Base-by-base conservation (phyloP, 2,888 invertebrate genomes). In the Pristionchus maxplancki region DNA sequence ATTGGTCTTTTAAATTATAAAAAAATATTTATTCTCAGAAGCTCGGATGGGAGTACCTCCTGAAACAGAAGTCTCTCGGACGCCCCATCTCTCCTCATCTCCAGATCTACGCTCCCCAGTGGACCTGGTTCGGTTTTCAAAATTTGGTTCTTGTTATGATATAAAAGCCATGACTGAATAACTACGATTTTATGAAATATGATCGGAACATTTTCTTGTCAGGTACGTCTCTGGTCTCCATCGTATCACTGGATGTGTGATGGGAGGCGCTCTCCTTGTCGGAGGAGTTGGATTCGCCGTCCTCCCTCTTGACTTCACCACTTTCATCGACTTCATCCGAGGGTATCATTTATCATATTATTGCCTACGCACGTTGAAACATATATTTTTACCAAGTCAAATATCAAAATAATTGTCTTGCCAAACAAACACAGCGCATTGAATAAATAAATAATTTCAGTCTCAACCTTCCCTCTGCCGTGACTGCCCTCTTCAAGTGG, bases 61-160 rank as follows among this genome's bases (percentile, higher is more conserved):
- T 91, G 89, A 90, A 91, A 83, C 95, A 95, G 91, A 91, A 92
- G 89, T 83, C 90, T 20, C 90, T 92, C 88, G 90, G 90, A 31
- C 93, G 95, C 15, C 95, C 95, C 40, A 90, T 95, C 83, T 92
- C 94, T 53, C 95, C 95, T 31, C 94, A 95, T 92, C 91, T 95
- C 74, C 90, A 90, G 89, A 91, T 95, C 90, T 95, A 95, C 89
- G 91, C 94, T 89, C 94, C 94, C 53, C 93, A 94, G 88, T 90
- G 94, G 88, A 95, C 94, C 31, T 94, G 94, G 94, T 64, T 34
- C 9, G 44, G 5, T 13, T 67, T 62, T 37, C 5, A 58, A 58
- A 71, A 28, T 28, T n/a, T n/a, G n/a, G n/a, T n/a, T n/a, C n/a
- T n/a, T n/a, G n/a, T n/a, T n/a, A n/a, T n/a, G n/a, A n/a, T n/a